Conservation (phyloP, 2,113 vertebrate genomes). For the Apaloderma vittatum region DNA sequence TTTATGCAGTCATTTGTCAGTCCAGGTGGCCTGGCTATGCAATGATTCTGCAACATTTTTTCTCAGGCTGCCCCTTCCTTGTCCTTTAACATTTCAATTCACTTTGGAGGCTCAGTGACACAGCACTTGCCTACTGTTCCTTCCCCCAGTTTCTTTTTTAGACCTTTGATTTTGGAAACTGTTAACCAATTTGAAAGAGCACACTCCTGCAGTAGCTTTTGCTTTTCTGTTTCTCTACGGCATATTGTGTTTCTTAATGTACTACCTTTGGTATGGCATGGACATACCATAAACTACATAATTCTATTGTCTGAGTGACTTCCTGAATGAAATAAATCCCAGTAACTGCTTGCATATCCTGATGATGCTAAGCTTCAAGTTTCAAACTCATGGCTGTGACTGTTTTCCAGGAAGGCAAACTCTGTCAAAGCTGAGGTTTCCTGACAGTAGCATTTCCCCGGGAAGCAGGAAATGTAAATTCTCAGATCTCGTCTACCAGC, state of each 20-base stretch:
- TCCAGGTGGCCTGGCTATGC: conserved; percentile 36
- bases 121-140: not conserved
- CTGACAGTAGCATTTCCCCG: not conserved
- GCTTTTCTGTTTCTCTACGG: conserved; percentile 12
- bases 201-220: not conserved
- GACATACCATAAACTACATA: not conserved
- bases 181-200: conserved; percentile 12
- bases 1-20: conserved; percentile 47
- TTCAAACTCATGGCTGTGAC: not conserved
- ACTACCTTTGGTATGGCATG: not conserved
- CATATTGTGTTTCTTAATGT: not conserved
- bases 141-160: not conserved
- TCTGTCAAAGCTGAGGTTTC: not conserved
- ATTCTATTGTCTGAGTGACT: not conserved
- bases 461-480: not conserved
- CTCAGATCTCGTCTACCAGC: not conserved
- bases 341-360: not conserved
- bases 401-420: not conserved
- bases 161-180: conserved; percentile 39
- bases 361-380: not conserved
- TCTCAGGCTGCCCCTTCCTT: conserved; percentile 51
- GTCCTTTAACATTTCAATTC: conserved; percentile 55
- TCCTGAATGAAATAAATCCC: not conserved
- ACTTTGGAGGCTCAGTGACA: not conserved
- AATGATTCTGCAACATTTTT: conserved; percentile 1